Evolutionary conservation across 2,888 invertebrate genomes (phyloP), one percentile per base, ranked within the genome.

Genomic region (Pimpla rufipes): DNA sequence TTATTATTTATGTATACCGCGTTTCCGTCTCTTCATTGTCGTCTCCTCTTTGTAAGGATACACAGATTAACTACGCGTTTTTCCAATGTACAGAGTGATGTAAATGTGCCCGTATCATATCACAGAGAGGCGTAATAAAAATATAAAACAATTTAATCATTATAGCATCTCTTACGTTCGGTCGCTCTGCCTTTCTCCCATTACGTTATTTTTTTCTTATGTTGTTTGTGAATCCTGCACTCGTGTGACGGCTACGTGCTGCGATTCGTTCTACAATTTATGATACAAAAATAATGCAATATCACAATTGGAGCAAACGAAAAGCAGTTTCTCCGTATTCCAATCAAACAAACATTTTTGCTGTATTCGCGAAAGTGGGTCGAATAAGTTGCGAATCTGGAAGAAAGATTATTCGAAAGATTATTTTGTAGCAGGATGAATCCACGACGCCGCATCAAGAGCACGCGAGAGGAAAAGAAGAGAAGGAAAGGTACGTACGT

Each of bases 51-150:
- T 29, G 57, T 23, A 42, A 76, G 67, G 76, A 57, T 76, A 70
- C 57, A 70, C 37, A 52, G 64, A 79, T 79, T 79, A 76, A 76
- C 67, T 71, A 71, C 75, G 64, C 77, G 71, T 71, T 76, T 73
- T 68, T 90, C 89, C 87, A 85, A 86, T 85, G 81, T 84, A 91
- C 89, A 92, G 91, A 89, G 88, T 91, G 89, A 89, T 89, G 89
- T 92, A 89, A 91, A 91, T 92, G 92, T 92, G 92, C 92, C 92
- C 92, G 90, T 92, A 90, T 91, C 88, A 90, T 92, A 92, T 92
- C 92, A 92, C 92, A 92, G 92, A 92, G 91, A 92, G 92, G 91
- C 91, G 91, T 91, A 92, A 92, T 89, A 91, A 91, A 91, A 90
- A 91, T 91, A 91, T 91, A 88, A 91, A 91, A 91, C 85, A 90